Percentiles rank a stretch among this genome's conserved stretches.
Conservation (phyloP, 1,140 invertebrate species). For the Tetranychus urticae region DNA sequence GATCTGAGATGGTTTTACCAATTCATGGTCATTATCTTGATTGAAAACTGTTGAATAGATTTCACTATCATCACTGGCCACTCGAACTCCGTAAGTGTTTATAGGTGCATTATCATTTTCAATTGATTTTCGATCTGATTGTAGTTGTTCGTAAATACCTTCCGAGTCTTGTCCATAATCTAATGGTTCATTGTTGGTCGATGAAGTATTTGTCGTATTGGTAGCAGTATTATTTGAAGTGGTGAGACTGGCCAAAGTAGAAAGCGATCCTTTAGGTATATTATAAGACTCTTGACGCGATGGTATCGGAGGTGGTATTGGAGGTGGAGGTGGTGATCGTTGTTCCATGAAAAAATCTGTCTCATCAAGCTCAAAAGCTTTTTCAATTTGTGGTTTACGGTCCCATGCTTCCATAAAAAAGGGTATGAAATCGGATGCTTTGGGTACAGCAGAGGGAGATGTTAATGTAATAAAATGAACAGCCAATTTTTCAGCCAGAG, state of each 20-base stretch:
- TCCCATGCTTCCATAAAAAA: slow-evolving; percentile 92
- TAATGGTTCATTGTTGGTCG: background rate
- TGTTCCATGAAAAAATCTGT: slow-evolving; percentile 16
- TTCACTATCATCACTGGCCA: slow-evolving; percentile 39
- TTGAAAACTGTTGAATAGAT: slow-evolving; percentile 32
- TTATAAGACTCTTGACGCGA: slow-evolving; percentile 22
- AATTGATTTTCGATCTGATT: slow-evolving; percentile 21
- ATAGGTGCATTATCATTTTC: slow-evolving; percentile 3
- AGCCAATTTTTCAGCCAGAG: slow-evolving; percentile 65
- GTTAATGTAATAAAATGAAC: slow-evolving; percentile 75
- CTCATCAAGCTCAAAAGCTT: slow-evolving; percentile 70
- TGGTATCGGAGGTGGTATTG: slow-evolving; percentile 28
- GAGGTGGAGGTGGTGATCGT: background rate
- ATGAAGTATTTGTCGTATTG: too few relatives aligned
- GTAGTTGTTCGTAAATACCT: slow-evolving; percentile 48
- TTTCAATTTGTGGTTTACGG: slow-evolving; percentile 78
- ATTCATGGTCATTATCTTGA: slow-evolving; percentile 23
- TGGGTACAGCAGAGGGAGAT: slow-evolving; percentile 43
- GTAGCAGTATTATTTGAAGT: too few relatives aligned
- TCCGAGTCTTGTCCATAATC: slow-evolving; percentile 36
- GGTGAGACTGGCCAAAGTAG: too few relatives aligned
- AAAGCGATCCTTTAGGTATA: slow-evolving; percentile 17
- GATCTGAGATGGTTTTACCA: slow-evolving; percentile 28
- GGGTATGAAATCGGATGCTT: slow-evolving; percentile 33
- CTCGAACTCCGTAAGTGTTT: background rate